Conservation (phyloP, 2,113 vertebrate genomes). For the Astatotilapia flaviijosephi region DNA sequence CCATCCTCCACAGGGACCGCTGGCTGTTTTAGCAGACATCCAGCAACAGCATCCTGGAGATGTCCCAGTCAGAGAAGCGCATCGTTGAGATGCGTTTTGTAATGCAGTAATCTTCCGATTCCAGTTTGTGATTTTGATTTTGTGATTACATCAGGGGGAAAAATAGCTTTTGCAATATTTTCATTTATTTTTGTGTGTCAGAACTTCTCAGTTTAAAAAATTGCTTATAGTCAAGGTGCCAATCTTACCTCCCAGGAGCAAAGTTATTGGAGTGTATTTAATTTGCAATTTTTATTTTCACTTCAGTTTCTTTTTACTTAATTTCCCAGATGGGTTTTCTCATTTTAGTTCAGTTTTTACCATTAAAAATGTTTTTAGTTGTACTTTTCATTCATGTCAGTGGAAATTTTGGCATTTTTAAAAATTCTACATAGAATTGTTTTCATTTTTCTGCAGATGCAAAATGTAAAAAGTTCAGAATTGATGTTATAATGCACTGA, state of each 20-base stretch:
- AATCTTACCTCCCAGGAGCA: neutral
- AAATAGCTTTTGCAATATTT: neutral
- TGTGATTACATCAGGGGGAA: neutral
- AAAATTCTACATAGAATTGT: rapidly evolving
- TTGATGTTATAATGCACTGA: rapidly evolving
- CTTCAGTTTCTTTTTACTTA: neutral
- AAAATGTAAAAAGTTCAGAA: neutral
- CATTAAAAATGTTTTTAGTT: neutral
- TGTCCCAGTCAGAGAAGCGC: neutral
- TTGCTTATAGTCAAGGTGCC: neutral
- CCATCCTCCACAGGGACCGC: neutral
- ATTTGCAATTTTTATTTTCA: neutral
- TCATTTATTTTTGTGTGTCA: neutral
- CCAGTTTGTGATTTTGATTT: neutral
- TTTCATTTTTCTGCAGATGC: neutral
- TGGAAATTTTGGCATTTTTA: neutral
- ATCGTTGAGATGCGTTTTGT: neutral
- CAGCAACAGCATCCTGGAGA: neutral
- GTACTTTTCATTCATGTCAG: neutral
- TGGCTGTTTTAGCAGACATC: neutral
- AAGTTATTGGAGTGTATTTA: neutral
- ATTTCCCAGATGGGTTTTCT: neutral
- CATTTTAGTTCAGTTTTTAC: neutral
- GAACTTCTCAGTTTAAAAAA: neutral
- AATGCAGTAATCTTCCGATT: neutral